phyloP scores from a whole-genome alignment of 1,140 invertebrate genomes.

The Lordiphosa mommai region DNA sequence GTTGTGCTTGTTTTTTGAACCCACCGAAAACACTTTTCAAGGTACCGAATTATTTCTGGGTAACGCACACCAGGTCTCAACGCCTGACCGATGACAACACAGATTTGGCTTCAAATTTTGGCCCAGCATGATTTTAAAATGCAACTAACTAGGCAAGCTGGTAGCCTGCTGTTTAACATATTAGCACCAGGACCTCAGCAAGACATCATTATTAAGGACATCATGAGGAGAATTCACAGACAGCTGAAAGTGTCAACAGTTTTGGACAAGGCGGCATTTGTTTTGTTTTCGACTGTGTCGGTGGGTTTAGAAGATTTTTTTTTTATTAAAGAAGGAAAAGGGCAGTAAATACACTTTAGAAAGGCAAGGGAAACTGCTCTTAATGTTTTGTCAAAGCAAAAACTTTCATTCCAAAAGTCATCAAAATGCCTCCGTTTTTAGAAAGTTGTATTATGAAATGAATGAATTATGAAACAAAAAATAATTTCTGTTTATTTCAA shows the following conservation, averaged over 20 bases:
- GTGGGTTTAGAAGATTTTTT: constrained; percentile 28
- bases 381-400: no score
- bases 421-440: no score
- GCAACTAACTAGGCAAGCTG: constrained; percentile 21
- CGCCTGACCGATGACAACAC: constrained; percentile 29
- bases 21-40: constrained; percentile 19
- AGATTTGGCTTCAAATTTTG: constrained; percentile 19
- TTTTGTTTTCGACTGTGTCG: constrained; percentile 19
- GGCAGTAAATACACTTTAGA: no score
- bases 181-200: constrained; percentile 57
- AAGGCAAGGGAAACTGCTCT: no score
- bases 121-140: constrained; percentile 35
- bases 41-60: constrained; percentile 40
- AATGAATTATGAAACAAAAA: no score
- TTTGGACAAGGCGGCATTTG: background rate
- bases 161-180: constrained; percentile 63
- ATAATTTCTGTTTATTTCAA: no score
- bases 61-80: constrained; percentile 31
- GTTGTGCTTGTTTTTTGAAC: background rate
- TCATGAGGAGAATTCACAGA: constrained; percentile 17
- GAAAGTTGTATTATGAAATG: no score
- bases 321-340: constrained; percentile 27
- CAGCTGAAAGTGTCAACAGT: constrained; percentile 71
- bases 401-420: no score
- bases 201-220: constrained; percentile 13